Conservation (phyloP, 2,888 invertebrate species). For the Bellardia pandia region DNA sequence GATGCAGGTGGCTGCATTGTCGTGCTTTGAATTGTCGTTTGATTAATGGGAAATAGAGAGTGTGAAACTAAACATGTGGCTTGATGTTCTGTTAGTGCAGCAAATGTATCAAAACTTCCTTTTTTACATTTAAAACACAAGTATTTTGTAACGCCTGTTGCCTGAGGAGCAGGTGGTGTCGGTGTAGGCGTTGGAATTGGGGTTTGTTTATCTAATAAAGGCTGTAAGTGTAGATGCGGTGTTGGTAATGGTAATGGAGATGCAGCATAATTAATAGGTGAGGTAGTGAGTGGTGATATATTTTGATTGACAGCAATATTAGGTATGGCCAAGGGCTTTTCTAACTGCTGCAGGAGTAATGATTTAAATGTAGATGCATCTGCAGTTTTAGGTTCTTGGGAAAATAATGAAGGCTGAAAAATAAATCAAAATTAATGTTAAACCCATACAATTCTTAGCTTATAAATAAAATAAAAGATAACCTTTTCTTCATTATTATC, state of each 20-base stretch:
- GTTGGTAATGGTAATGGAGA: constrained; percentile 28
- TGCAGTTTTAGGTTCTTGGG: background rate
- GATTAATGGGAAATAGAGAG: constrained; percentile 50
- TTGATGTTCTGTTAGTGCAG: constrained; percentile 89
- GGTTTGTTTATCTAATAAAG: background rate
- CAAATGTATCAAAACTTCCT: constrained; percentile 88
- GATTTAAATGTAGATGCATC: constrained; percentile 64
- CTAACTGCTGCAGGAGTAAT: constrained; percentile 68
- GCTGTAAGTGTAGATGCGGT: background rate
- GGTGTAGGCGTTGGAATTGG: constrained; percentile 30
- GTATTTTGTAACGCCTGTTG: constrained; percentile 69
- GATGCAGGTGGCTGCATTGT: constrained; percentile 13
- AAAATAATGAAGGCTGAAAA: constrained; percentile 1
- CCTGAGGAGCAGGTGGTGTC: background rate
- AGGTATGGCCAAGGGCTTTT: constrained; percentile 55
- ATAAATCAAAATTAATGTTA: background rate
- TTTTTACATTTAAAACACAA: constrained; percentile 90
- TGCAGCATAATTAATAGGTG: constrained; percentile 21
- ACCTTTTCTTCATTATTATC: constrained; percentile 40
- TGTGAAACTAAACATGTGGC: constrained; percentile 85
- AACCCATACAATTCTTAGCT: background rate
- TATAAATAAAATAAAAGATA: constrained; percentile 1
- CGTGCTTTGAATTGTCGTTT: constrained; percentile 73
- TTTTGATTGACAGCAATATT: constrained; percentile 5
- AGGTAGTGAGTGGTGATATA: background rate